Evolutionary conservation across 2,113 vertebrate species (phyloP).

Genomic region (Alexandromys fortis): DNA sequence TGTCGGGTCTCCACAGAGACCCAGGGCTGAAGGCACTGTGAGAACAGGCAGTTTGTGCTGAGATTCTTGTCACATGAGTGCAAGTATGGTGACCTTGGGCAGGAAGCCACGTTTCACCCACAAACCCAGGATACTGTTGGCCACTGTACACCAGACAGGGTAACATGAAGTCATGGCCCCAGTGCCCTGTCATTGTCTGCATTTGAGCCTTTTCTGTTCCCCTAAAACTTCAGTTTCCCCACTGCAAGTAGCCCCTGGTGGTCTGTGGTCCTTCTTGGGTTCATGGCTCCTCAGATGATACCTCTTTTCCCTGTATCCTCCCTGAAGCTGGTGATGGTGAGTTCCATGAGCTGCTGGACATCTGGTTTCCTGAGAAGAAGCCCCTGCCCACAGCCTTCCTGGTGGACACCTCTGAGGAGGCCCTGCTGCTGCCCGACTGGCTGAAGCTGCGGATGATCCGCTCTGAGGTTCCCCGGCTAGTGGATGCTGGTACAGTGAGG

Average conservation of each 20-base stretch:
- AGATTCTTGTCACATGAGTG: accelerated
- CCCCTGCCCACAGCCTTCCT: conserved; percentile 97
- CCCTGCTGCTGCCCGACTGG: conserved; percentile 96
- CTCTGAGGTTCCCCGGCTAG: conserved; percentile 95
- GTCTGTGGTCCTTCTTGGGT: not conserved
- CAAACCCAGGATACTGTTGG: not conserved
- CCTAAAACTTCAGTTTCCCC: accelerated
- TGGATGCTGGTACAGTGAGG: conserved; percentile 91
- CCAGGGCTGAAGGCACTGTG: not conserved
- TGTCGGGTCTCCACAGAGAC: not conserved
- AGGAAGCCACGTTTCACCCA: accelerated
- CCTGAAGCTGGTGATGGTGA: conserved; percentile 89
- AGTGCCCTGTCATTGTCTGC: accelerated
- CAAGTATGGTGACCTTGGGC: not conserved
- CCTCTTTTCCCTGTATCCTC: accelerated
- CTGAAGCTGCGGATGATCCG: conserved; percentile 98
- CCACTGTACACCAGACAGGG: accelerated
- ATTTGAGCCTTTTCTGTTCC: accelerated
- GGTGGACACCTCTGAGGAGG: conserved; percentile 98
- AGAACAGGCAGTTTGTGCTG: not conserved
- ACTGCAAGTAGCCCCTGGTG: accelerated
- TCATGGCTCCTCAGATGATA: accelerated
- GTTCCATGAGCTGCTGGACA: conserved; percentile 93
- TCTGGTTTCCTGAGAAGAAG: conserved; percentile 98
- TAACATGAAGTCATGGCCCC: not conserved